phyloP scores from a whole-genome alignment of 2,113 vertebrate genomes.

The Cromileptes altivelis region DNA sequence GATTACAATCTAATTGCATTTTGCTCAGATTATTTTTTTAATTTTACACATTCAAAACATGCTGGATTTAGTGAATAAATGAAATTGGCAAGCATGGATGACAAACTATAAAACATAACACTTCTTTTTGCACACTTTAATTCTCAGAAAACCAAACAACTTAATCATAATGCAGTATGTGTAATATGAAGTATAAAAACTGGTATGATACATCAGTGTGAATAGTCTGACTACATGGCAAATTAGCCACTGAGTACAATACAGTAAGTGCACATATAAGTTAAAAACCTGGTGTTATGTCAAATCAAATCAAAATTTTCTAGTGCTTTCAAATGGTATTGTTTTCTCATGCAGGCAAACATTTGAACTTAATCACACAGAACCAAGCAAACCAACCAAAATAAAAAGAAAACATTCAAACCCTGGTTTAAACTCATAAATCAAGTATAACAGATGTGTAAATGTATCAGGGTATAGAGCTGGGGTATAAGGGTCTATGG shows the following conservation, averaged over 20 bases:
- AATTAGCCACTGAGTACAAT: conserved; percentile 87
- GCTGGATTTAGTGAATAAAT: conserved; percentile 73
- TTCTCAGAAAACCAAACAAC: conserved; percentile 88
- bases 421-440: conserved; percentile 75
- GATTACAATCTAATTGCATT: conserved; percentile 33
- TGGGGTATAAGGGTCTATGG: conserved; percentile 41
- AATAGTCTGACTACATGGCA: conserved; percentile 89
- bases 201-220: conserved; percentile 92
- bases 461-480: conserved; percentile 74
- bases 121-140: conserved; percentile 83
- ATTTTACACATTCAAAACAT: conserved; percentile 66
- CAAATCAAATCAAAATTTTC: conserved; percentile 49
- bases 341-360: conserved; percentile 90
- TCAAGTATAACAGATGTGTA: conserved; percentile 73
- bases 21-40: conserved; percentile 35
- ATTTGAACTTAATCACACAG: conserved; percentile 79
- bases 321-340: conserved; percentile 69
- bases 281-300: conserved; percentile 83
- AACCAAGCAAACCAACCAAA: conserved; percentile 70
- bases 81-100: conserved; percentile 75
- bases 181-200: conserved; percentile 90
- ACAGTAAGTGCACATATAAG: conserved; percentile 95
- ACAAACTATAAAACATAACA: conserved; percentile 82
- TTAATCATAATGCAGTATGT: conserved; percentile 87
- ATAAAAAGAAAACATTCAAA: conserved; percentile 56